Base-by-base conservation (phyloP, 1,140 invertebrate species). In the Drosophila bifasciata region DNA sequence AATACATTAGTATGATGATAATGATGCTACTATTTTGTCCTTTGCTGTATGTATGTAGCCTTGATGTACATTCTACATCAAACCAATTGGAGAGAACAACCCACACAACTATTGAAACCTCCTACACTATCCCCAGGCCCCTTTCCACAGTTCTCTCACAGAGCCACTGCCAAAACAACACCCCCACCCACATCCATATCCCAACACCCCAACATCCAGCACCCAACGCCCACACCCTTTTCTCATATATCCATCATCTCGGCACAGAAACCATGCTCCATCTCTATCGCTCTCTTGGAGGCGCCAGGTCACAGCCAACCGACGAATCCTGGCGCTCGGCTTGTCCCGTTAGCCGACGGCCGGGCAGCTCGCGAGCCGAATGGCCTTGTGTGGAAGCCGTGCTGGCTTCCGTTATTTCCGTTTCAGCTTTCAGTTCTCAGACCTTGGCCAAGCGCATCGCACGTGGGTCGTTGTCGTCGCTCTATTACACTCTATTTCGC, bases 401-500 rank as follows among this genome's bases (percentile, higher is more conserved):
- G 64, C 56, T 56, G 36, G 25, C 44, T 40, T 52, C 45, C 32
- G 21, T 55, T 21, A 51, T 51, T 66, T 74, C 49, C 44, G 67
- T 51, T 84, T 90, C 83, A 86, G 89, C 77, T 79, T 78, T 86
- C 83, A 90, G 89, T 90, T 86, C 73, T 72, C 85, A 89, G 71
- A 89, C 76, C 74, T 83, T 90, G 83, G 89, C 63, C 89, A 73
- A 79, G 75, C 85, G 81, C 78, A 73, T 81, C 85, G 81, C 78
- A 86, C 74, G 81, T 86, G 59, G 48, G 49, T 58, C 17, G 16
- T 58, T 56, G 61, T 50, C 25, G 17, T 5, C 32, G 16, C 25
- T 44, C 44, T 17, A 7, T 9, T 3, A 9, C 8, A n/a, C n/a
- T n/a, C n/a, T n/a, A 9, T 9, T 9, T 28, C 28, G 8, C 50